These are phyloP conservation scores for Gobionotothen gibberifrons DNA, from an alignment of 2,797 vertebrate species.

Conservation along the genomic window DNA sequence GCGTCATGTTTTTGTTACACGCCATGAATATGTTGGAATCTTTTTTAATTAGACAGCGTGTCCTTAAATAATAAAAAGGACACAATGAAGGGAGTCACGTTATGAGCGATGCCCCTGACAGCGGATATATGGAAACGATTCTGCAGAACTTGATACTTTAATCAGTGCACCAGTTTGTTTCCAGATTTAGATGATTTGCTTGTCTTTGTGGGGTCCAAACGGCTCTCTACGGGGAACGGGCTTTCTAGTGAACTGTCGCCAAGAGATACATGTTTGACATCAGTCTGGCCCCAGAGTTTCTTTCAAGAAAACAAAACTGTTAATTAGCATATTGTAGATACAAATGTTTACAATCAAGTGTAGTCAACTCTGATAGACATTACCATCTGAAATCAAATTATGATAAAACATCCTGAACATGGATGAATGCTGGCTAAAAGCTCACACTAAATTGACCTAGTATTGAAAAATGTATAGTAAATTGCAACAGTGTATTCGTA, in stretches of 20 bases:
- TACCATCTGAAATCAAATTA: too few relatives aligned
- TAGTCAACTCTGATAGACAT: too few relatives aligned
- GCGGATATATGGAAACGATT: slow-evolving; percentile 18
- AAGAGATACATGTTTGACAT: not conserved
- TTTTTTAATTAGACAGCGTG: slow-evolving; percentile 4
- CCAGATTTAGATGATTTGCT: slow-evolving; percentile 19
- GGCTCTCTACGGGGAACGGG: not conserved
- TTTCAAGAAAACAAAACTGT: too few relatives aligned
- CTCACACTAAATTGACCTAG: too few relatives aligned
- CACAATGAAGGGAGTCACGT: slow-evolving; percentile 13
- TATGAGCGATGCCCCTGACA: slow-evolving; percentile 2
- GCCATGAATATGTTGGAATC: slow-evolving; percentile 34
- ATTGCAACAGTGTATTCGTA: too few relatives aligned
- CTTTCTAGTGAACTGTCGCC: not conserved
- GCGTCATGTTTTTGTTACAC: slow-evolving; percentile 30
- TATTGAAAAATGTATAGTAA: too few relatives aligned
- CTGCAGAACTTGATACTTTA: slow-evolving; percentile 11
- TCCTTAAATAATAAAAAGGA: slow-evolving; percentile 23
- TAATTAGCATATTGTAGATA: too few relatives aligned
- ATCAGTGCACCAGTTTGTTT: slow-evolving; percentile 9
- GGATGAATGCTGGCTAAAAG: too few relatives aligned
- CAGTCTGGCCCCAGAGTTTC: too few relatives aligned
- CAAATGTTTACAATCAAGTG: too few relatives aligned
- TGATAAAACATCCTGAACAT: too few relatives aligned
- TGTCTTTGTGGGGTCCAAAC: not conserved